Conservation (phyloP, 2,113 vertebrate genomes). For the Cariama cristata region DNA sequence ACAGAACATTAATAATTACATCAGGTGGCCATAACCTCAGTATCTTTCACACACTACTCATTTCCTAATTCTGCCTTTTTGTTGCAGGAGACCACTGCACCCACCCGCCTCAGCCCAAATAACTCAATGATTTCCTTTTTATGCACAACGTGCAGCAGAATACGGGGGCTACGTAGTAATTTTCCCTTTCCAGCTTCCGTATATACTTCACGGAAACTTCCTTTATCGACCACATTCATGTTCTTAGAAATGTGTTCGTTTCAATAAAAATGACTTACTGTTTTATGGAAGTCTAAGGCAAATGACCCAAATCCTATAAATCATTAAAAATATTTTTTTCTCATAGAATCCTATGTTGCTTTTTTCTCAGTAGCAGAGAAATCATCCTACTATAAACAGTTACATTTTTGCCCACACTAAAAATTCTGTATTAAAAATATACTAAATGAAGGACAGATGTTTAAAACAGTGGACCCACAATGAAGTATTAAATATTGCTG, state of each 20-base stretch:
- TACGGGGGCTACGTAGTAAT: neutral
- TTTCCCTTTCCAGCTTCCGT: neutral
- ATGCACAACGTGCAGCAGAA: neutral
- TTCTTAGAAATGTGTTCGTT: slow-evolving; percentile 12
- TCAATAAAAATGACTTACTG: slow-evolving; percentile 26
- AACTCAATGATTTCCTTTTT: neutral
- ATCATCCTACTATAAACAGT: slow-evolving; percentile 61
- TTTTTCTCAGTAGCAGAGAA: slow-evolving; percentile 56
- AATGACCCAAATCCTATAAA: slow-evolving; percentile 39
- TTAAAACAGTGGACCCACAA: slow-evolving; percentile 68
- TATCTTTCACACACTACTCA: neutral
- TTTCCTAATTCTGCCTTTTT: neutral
- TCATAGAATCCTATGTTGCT: slow-evolving; percentile 20
- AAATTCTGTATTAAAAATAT: slow-evolving; percentile 69
- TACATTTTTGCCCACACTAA: slow-evolving; percentile 60
- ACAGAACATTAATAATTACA: neutral
- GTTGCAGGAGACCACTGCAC: neutral
- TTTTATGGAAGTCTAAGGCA: slow-evolving; percentile 17
- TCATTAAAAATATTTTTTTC: slow-evolving; percentile 43
- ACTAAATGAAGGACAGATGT: slow-evolving; percentile 80
- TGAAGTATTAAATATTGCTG: slow-evolving; percentile 78
- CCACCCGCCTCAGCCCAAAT: neutral
- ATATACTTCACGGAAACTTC: neutral
- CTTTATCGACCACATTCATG: neutral
- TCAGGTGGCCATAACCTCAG: neutral